Conservation (phyloP, 2,888 invertebrate species). For the Torymus auratus region DNA sequence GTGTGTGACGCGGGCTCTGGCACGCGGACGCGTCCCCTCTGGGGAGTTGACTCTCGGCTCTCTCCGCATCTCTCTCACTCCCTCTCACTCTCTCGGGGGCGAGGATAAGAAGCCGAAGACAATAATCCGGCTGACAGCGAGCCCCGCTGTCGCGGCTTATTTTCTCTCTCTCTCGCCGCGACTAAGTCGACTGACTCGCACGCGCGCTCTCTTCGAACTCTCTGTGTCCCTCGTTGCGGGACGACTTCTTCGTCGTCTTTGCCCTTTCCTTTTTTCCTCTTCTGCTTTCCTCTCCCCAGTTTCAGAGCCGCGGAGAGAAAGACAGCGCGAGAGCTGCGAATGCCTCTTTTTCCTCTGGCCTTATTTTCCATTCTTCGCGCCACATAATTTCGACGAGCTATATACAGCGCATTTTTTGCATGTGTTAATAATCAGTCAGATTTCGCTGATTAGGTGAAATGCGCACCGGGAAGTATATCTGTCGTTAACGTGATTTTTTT, state of each 20-base stretch:
- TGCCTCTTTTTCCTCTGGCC: too few species aligned
- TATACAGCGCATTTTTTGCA: slow-evolving; percentile 6
- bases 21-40: slow-evolving; percentile 25
- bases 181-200: slow-evolving; percentile 7
- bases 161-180: slow-evolving; percentile 53
- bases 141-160: slow-evolving; percentile 71
- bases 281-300: background rate
- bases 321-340: too few species aligned
- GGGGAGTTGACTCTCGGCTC: slow-evolving; percentile 45
- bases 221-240: background rate
- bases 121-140: slow-evolving; percentile 76
- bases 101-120: slow-evolving; percentile 75
- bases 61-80: slow-evolving; percentile 12
- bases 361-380: too few species aligned
- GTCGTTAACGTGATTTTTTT: background rate
- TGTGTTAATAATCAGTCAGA: slow-evolving; percentile 19
- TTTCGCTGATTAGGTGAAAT: background rate
- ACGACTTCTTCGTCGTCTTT: slow-evolving; percentile 8
- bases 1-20: background rate
- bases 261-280: slow-evolving; percentile 12
- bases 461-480: background rate
- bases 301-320: background rate
- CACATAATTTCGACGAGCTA: too few species aligned
- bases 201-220: background rate
- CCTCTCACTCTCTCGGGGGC: slow-evolving; percentile 41